These are phyloP conservation scores for Baronia brevicornis DNA, from an alignment of 2,888 invertebrate species.

Conservation along the genomic window DNA sequence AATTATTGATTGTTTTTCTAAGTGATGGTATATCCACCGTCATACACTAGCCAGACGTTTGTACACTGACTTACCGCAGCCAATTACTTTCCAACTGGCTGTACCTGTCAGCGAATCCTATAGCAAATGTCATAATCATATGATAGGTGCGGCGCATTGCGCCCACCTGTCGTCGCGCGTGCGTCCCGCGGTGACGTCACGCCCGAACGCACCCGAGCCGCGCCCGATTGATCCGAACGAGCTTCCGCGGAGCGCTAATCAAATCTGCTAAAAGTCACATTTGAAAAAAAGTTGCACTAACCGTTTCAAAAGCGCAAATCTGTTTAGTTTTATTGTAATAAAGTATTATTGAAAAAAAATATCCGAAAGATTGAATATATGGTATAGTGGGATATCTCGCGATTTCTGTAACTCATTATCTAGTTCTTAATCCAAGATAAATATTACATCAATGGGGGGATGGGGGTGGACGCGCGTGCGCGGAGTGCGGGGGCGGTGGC, in stretches of 20 bases:
- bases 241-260: conserved; percentile 41
- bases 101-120: conserved; percentile 44
- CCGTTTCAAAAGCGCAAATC: too few species aligned
- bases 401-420: too few species aligned
- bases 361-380: too few species aligned
- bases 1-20: too few species aligned
- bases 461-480: conserved; percentile 46
- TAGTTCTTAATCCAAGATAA: conserved; percentile 72
- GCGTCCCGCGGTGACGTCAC: conserved; percentile 69
- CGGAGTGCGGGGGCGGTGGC: conserved; percentile 32
- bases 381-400: conserved; percentile 34
- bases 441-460: conserved; percentile 73
- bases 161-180: conserved; percentile 74
- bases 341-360: too few species aligned
- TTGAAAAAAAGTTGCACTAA: too few species aligned
- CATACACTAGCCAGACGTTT: too few species aligned
- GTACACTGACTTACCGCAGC: conserved; percentile 42
- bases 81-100: conserved; percentile 43
- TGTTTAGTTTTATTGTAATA: too few species aligned
- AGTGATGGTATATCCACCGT: too few species aligned
- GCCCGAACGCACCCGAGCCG: conserved; percentile 42
- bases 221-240: conserved; percentile 57
- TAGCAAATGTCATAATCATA: conserved; percentile 71
- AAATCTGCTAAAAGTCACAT: conserved; percentile 38
- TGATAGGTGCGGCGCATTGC: conserved; percentile 72